These are phyloP conservation scores for Oxyscelio sp. DNA, from an alignment of 2,888 invertebrate species.

Conservation along the genomic window DNA sequence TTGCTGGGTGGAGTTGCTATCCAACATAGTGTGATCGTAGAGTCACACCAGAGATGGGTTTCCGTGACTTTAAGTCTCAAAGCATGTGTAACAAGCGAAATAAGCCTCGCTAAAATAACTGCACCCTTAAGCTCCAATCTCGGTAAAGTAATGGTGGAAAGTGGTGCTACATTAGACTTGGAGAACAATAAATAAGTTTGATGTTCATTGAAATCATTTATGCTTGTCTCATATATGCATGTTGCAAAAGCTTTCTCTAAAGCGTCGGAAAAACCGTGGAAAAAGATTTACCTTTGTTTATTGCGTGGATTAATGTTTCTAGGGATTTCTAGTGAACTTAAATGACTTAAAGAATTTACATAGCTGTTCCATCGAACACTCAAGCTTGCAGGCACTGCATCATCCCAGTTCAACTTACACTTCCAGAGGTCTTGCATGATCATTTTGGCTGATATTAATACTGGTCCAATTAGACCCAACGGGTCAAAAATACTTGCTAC, in stretches of 20 bases:
- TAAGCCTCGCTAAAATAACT: constrained; percentile 1
- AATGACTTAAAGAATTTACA: neutral
- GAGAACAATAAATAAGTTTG: neutral
- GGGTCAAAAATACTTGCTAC: constrained; percentile 72
- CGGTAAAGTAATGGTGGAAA: constrained; percentile 6
- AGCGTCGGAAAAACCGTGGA: constrained; percentile 77
- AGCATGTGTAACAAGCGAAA: constrained; percentile 11
- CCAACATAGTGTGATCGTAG: constrained; percentile 33
- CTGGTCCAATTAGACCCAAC: constrained; percentile 56
- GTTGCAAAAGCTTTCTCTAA: constrained; percentile 76
- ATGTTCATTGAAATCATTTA: neutral
- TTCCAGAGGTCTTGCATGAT: constrained; percentile 62
- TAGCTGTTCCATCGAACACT: constrained; percentile 9
- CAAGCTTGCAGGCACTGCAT: neutral
- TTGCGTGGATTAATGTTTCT: constrained; percentile 37
- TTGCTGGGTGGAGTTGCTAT: too few species aligned
- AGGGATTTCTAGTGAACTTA: neutral
- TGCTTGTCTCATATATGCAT: constrained; percentile 69
- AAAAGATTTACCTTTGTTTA: neutral
- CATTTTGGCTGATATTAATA: constrained; percentile 62
- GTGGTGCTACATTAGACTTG: constrained; percentile 23
- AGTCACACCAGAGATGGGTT: constrained; percentile 42
- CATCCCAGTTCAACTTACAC: constrained; percentile 45
- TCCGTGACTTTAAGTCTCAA: neutral
- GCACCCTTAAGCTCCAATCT: constrained; percentile 20